Evolutionary conservation across 1,140 invertebrate species (phyloP).

Genomic region (Medauroidea extradentata): DNA sequence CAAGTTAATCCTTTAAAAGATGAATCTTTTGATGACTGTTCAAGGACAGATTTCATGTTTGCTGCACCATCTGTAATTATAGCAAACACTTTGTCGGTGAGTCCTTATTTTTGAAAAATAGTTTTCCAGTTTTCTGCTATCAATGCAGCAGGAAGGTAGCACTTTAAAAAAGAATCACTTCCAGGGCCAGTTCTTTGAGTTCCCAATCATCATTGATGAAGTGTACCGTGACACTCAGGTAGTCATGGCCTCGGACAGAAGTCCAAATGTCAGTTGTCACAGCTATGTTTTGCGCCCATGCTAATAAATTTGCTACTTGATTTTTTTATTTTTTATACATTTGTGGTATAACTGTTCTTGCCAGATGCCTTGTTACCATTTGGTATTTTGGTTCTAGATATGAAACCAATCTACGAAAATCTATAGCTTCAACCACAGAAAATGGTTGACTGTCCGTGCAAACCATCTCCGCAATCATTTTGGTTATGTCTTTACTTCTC

Average conservation of each 20-base stretch:
- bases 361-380: background rate
- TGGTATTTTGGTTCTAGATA: background rate
- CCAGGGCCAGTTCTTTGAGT: background rate
- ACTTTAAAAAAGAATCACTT: background rate
- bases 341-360: background rate
- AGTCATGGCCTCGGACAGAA: background rate
- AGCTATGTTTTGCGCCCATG: background rate
- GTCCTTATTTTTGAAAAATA: too few species aligned
- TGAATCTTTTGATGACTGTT: too few species aligned
- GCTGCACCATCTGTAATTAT: too few species aligned
- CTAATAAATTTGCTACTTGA: background rate
- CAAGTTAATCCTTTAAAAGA: too few species aligned
- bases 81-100: too few species aligned
- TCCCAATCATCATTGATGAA: background rate
- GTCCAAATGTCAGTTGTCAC: background rate
- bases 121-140: background rate
- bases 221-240: background rate
- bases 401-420: background rate
- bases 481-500: background rate
- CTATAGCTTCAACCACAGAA: background rate
- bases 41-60: too few species aligned
- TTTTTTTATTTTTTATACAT: background rate
- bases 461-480: background rate
- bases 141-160: background rate
- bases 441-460: background rate